phyloP scores from a whole-genome alignment of 2,797 vertebrate genomes.

The Pseudochirops corinnae region DNA sequence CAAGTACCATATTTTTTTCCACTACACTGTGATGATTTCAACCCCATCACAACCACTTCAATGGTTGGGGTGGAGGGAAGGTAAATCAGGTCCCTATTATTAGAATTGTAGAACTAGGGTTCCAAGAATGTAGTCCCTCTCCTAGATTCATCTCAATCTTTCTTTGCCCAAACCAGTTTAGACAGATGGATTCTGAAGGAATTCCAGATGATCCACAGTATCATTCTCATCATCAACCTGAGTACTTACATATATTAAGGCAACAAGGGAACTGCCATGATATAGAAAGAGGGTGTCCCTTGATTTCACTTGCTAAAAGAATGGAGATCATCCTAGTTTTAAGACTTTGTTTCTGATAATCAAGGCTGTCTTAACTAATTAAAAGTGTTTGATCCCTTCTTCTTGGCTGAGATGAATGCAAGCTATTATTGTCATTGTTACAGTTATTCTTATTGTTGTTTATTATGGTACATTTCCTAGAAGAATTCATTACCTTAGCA shows the following conservation, averaged over 20 bases:
- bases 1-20: neutral
- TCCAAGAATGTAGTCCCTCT: neutral
- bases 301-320: neutral
- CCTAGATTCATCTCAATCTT: neutral
- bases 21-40: neutral
- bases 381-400: neutral
- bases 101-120: neutral
- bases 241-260: neutral
- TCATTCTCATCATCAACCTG: neutral
- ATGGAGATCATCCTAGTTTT: neutral
- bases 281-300: neutral
- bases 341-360: neutral
- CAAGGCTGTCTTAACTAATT: neutral
- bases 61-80: neutral
- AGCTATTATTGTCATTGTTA: neutral
- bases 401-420: neutral
- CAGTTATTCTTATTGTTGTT: no score
- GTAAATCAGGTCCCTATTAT: neutral
- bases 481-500: neutral
- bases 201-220: neutral
- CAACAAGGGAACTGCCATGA: neutral
- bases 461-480: neutral
- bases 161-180: neutral
- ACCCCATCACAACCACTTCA: neutral
- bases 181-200: neutral